Evolutionary conservation across 2,888 invertebrate species (phyloP).

Genomic region (Synergus itoensis): DNA sequence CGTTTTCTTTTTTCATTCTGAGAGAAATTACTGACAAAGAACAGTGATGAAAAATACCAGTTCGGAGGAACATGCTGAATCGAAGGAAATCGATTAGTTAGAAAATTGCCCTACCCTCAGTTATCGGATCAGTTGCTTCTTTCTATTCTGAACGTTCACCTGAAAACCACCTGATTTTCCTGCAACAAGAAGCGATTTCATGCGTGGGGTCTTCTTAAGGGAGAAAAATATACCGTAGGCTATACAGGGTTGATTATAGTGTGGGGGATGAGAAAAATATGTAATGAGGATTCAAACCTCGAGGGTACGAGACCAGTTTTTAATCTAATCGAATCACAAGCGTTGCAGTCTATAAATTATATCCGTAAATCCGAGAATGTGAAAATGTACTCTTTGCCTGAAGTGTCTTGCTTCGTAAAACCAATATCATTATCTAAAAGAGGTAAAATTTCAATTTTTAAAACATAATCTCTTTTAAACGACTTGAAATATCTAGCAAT

Average conservation of each 20-base stretch:
- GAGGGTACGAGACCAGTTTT: constrained; percentile 24
- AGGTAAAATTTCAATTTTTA: not conserved
- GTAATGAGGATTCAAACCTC: constrained; percentile 27
- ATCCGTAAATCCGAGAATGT: not conserved
- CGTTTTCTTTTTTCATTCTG: not conserved
- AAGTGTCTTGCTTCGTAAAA: not conserved
- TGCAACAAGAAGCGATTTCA: constrained; percentile 21
- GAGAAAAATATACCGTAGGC: constrained; percentile 32
- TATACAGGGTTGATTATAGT: constrained; percentile 36
- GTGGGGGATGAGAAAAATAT: not conserved
- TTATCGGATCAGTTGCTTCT: not conserved
- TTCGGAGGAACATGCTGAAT: not conserved
- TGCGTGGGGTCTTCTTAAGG: constrained; percentile 30
- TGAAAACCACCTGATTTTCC: not conserved
- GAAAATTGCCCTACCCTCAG: not conserved
- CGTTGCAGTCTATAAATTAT: constrained; percentile 27
- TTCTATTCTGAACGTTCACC: constrained; percentile 7
- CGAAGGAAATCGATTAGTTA: not conserved
- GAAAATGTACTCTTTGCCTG: not conserved
- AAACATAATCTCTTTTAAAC: not conserved
- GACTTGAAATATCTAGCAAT: too few relatives aligned
- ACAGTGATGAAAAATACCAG: not conserved
- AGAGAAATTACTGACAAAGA: not conserved
- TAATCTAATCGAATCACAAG: constrained; percentile 29
- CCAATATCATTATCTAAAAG: not conserved